Percentiles rank a stretch among this genome's conserved stretches.
Conservation (phyloP, 2,113 vertebrate genomes). For the Dolichallabes microphthalmus region DNA sequence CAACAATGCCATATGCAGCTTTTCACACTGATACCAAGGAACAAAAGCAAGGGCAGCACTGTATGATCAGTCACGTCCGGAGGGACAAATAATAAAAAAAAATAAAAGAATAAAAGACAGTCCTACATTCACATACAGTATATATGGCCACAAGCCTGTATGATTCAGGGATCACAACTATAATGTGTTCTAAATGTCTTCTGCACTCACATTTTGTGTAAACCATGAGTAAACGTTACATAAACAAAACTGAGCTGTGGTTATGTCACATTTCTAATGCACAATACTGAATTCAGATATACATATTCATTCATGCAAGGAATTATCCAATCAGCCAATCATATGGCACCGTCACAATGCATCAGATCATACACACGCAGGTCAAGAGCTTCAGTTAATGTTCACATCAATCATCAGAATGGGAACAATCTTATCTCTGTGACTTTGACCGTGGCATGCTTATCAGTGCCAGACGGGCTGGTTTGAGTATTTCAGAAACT, state of each 20-base stretch:
- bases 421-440: neutral
- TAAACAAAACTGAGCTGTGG: neutral
- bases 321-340: constrained; percentile 6
- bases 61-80: neutral
- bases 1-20: constrained; percentile 26
- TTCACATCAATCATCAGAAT: constrained; percentile 17
- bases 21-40: constrained; percentile 21
- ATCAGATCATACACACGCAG: neutral
- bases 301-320: neutral
- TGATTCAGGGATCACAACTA: neutral
- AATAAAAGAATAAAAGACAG: constrained; percentile 9
- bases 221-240: neutral
- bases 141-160: neutral
- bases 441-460: neutral
- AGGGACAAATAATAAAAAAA: neutral
- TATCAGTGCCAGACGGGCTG: too few relatives aligned
- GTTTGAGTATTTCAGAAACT: too few relatives aligned
- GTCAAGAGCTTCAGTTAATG: neutral
- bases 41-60: constrained; percentile 23
- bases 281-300: neutral
- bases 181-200: neutral
- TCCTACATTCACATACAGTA: neutral
- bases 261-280: neutral
- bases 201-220: neutral
- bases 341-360: neutral